Conservation (phyloP, 1,140 invertebrate species). For the Drosophila arizonae region DNA sequence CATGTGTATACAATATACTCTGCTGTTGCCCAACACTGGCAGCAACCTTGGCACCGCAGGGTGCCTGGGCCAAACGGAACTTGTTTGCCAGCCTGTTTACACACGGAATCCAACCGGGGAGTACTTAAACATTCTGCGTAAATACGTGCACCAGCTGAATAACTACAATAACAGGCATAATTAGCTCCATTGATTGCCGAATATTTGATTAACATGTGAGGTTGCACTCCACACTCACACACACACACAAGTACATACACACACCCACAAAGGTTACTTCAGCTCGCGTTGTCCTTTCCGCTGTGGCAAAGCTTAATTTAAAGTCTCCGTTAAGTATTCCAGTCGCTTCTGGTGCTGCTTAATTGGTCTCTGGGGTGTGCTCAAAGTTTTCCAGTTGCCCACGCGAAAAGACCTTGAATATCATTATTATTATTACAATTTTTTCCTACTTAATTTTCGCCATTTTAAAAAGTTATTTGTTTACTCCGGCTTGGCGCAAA, state of each 20-base stretch:
- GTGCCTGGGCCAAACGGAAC: slow-evolving; percentile 15
- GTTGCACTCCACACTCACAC: background rate
- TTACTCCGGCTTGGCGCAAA: slow-evolving; percentile 23
- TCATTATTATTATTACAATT: slow-evolving; percentile 40
- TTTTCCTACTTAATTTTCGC: slow-evolving; percentile 8
- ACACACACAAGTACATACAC: background rate
- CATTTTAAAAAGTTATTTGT: slow-evolving; percentile 44
- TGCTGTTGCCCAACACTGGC: slow-evolving; percentile 20
- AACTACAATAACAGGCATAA: slow-evolving; percentile 29
- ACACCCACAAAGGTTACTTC: slow-evolving; percentile 10
- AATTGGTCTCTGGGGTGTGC: slow-evolving; percentile 32
- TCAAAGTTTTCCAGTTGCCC: slow-evolving; percentile 25
- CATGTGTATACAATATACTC: slow-evolving; percentile 39
- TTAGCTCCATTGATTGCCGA: slow-evolving; percentile 58
- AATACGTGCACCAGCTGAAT: slow-evolving; percentile 16
- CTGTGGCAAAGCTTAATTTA: background rate
- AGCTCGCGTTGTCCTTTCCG: background rate
- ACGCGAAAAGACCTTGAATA: slow-evolving; percentile 18
- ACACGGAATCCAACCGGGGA: slow-evolving; percentile 24
- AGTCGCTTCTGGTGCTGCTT: slow-evolving; percentile 10
- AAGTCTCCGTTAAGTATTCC: slow-evolving; percentile 31
- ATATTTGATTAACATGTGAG: slow-evolving; percentile 48
- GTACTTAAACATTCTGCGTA: slow-evolving; percentile 22
- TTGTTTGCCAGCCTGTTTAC: slow-evolving; percentile 3
- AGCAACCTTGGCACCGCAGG: background rate